Evolutionary conservation across 2,888 invertebrate species (phyloP), one percentile per base, ranked within the genome.

Genomic region (Nycteola revayana): DNA sequence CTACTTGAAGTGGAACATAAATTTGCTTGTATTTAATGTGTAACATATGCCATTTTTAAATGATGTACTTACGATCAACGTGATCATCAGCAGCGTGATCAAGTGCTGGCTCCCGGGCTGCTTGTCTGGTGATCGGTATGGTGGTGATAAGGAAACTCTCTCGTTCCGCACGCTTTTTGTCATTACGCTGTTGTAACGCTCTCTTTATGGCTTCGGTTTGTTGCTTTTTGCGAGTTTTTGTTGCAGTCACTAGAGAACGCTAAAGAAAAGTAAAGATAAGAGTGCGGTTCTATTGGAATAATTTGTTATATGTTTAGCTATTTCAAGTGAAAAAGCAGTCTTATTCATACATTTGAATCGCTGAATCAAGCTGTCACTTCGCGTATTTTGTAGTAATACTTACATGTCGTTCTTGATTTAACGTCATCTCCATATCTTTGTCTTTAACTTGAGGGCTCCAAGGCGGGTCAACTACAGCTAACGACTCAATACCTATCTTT

Each of bases 391-490:
- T 14, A 14, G 3, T 14, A 2, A n/a, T 21, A 21, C 92, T 91
- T 89, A 96, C 96, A 83, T 97, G 96, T 81, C 98, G 93, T 72
- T 99, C 99, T 84, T 99, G 98, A 81, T 98, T 98, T 33, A 99
- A 92, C 0, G 98, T 98, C 63, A 99, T 97, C 88, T 99, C 99
- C 91, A 99, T 98, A 37, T 99, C 98, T 85, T 99, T 99, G 9
- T 98, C 98, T 82, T 98, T 98, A 36, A 97, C 96, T 69, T 97
- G 95, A 1, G 99, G 97, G 90, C 96, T 96, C 99, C 99, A 99
- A 0, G 99, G 99, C 7, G 99, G 98, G 88, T 99, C 99, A 0
- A 98, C 96, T 0, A 98, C 97, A 0, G 97, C 96, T 41, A 96
- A 83, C 17, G 96, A 95, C 79, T 97, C 98, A 23, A 98, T 95